Evolutionary conservation across 2,888 invertebrate species (phyloP).

Genomic region (Nephrotoma appendiculata): DNA sequence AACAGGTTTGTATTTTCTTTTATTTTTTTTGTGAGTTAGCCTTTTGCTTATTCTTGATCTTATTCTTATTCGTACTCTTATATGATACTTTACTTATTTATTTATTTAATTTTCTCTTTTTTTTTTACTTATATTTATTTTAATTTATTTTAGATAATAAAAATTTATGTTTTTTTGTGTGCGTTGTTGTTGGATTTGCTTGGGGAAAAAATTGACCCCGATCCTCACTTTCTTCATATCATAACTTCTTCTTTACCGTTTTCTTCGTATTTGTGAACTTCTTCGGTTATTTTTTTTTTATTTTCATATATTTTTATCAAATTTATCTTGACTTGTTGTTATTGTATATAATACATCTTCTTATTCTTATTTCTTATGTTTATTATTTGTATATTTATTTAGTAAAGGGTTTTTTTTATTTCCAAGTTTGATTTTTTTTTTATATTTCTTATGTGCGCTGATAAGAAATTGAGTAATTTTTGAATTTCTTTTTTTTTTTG

Average conservation of each 20-base stretch:
- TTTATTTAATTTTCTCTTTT: background rate
- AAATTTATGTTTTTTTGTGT: background rate
- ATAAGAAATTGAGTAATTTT: background rate
- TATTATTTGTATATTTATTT: background rate
- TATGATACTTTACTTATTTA: background rate
- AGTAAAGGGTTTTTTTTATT: background rate
- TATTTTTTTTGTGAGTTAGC: background rate
- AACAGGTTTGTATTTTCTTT: background rate
- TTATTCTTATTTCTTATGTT: background rate
- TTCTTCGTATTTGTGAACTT: background rate
- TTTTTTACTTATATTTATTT: background rate
- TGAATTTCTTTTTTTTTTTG: background rate
- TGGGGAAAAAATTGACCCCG: background rate
- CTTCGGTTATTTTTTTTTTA: background rate
- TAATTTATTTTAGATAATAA: background rate
- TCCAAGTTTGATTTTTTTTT: background rate
- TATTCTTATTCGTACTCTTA: background rate
- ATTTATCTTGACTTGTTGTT: background rate
- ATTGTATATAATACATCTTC: background rate
- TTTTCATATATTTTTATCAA: background rate
- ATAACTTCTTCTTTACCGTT: background rate
- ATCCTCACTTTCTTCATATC: background rate
- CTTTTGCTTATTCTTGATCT: background rate
- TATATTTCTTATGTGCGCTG: background rate
- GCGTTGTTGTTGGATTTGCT: background rate